These are phyloP conservation scores for Cephalopachus bancanus DNA, from an alignment of 2,797 vertebrate genomes.

Conservation along the genomic window DNA sequence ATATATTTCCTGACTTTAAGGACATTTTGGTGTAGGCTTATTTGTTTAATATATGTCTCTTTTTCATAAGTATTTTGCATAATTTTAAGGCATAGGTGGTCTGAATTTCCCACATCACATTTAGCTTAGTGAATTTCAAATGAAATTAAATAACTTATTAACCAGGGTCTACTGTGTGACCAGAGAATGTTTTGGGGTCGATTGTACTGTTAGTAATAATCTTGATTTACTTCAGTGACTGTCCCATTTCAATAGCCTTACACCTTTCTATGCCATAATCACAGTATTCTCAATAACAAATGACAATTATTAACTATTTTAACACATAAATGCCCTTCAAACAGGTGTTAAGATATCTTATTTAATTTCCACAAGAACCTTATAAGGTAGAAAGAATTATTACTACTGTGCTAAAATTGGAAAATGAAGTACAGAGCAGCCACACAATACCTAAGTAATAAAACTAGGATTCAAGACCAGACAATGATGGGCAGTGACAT, in stretches of 20 bases:
- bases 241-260: not conserved
- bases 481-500: not conserved
- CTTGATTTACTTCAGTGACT: not conserved
- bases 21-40: not conserved
- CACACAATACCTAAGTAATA: not conserved
- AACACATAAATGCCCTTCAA: not conserved
- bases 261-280: not conserved
- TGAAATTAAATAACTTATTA: slow-evolving; percentile 28
- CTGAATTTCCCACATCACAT: not conserved
- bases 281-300: not conserved
- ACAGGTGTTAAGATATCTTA: not conserved
- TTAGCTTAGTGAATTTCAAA: not conserved
- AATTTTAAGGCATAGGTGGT: not conserved
- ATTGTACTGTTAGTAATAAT: not conserved
- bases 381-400: not conserved
- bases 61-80: not conserved
- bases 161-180: not conserved
- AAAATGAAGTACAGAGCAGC: not conserved
- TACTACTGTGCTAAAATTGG: not conserved
- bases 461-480: not conserved
- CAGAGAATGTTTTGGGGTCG: not conserved
- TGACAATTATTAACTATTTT: slow-evolving; percentile 22
- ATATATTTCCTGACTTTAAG: not conserved
- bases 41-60: not conserved
- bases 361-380: not conserved